These are phyloP conservation scores for Chrysopilus asiliformis DNA, from an alignment of 2,888 invertebrate genomes.

Conservation along the genomic window DNA sequence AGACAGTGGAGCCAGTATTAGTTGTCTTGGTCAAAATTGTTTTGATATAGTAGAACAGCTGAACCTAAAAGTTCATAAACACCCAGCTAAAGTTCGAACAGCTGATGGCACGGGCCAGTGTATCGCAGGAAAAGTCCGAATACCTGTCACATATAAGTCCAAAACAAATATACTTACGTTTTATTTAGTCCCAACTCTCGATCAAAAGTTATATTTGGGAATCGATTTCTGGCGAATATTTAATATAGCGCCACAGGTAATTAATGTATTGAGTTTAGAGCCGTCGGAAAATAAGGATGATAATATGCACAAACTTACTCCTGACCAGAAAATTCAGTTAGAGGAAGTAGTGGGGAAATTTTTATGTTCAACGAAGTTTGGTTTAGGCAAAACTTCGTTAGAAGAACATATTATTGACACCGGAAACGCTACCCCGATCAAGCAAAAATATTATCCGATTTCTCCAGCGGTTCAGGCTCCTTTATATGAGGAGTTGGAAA, in stretches of 20 bases:
- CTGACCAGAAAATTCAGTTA: neutral
- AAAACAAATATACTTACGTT: neutral
- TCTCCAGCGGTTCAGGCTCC: neutral
- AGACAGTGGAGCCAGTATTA: neutral
- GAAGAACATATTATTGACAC: too few relatives aligned
- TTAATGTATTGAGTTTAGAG: neutral
- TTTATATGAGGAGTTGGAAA: conserved; percentile 15
- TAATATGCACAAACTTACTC: neutral
- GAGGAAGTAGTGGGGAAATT: too few relatives aligned
- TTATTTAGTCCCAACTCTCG: neutral
- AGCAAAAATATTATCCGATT: neutral
- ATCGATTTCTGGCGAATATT: neutral
- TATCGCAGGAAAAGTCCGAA: neutral
- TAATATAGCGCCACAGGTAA: neutral
- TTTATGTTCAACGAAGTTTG: too few relatives aligned
- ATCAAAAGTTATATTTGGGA: neutral
- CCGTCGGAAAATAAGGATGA: neutral
- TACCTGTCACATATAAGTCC: neutral
- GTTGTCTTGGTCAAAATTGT: neutral
- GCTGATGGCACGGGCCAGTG: neutral
- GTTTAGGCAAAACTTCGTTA: too few relatives aligned
- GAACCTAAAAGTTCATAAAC: neutral
- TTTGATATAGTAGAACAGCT: neutral
- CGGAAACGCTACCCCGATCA: neutral
- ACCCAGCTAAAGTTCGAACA: neutral